Conservation (phyloP, 1,140 invertebrate genomes). For the Gryon sp. region DNA sequence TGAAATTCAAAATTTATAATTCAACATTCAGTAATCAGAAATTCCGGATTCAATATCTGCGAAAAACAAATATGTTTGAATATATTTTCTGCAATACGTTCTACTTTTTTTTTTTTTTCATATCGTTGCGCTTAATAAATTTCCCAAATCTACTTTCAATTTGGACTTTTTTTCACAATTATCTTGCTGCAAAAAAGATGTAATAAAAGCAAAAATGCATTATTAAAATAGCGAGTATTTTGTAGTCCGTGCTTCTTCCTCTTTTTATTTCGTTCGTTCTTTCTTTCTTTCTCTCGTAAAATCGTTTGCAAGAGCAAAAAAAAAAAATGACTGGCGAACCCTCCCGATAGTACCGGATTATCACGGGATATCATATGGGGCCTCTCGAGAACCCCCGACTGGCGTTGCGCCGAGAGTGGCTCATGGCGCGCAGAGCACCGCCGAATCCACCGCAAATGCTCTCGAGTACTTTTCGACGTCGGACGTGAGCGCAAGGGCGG, state of each 20-base stretch:
- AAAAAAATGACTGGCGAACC: constrained; percentile 49
- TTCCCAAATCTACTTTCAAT: too few relatives aligned
- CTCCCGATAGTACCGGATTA: constrained; percentile 73
- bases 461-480: constrained; percentile 75
- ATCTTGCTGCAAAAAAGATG: not conserved
- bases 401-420: constrained; percentile 67
- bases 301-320: constrained; percentile 1
- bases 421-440: constrained; percentile 71
- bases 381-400: constrained; percentile 69
- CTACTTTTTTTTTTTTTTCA: too few relatives aligned
- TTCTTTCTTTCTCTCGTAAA: too few relatives aligned
- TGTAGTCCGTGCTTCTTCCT: not conserved
- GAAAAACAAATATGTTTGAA: too few relatives aligned
- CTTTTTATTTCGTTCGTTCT: too few relatives aligned
- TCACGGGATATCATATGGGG: constrained; percentile 78
- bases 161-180: too few relatives aligned
- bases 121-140: too few relatives aligned
- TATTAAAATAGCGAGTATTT: not conserved
- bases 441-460: constrained; percentile 78
- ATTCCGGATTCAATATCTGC: too few relatives aligned
- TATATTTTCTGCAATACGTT: too few relatives aligned
- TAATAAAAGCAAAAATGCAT: not conserved
- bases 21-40: too few relatives aligned
- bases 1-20: too few relatives aligned
- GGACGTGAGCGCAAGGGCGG: constrained; percentile 78